phyloP scores from a whole-genome alignment of 2,797 vertebrate species.

The Tokudaia tokunoshimensis region DNA sequence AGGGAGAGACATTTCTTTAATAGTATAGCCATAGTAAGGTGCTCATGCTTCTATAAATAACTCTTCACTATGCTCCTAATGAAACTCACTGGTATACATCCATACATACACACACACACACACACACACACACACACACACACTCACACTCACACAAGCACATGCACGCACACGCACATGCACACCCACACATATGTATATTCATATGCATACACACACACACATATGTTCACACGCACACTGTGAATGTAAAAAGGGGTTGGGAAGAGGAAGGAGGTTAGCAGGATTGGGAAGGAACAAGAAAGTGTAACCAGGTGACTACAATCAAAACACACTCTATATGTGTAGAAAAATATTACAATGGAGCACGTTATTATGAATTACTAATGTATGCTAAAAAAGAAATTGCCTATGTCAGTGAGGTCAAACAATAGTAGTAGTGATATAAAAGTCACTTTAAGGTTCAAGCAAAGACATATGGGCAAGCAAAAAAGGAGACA shows the following conservation, averaged over 20 bases:
- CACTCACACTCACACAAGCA: background rate
- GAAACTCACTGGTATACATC: background rate
- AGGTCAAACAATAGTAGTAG: conserved; percentile 66
- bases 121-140: background rate
- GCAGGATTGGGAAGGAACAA: background rate
- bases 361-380: background rate
- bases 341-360: background rate
- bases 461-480: background rate
- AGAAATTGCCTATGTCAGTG: conserved; percentile 62
- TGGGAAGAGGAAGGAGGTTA: background rate
- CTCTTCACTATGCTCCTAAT: background rate
- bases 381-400: background rate
- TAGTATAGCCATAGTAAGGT: background rate
- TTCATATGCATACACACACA: background rate
- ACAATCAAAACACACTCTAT: background rate
- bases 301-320: background rate
- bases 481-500: conserved; percentile 31
- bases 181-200: background rate
- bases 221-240: background rate
- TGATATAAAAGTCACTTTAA: conserved; percentile 51
- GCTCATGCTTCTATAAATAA: background rate
- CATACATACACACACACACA: background rate
- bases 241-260: background rate
- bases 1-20: background rate
- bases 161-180: background rate